Conservation (phyloP, 2,797 vertebrate genomes). For the Thamnophis elegans region DNA sequence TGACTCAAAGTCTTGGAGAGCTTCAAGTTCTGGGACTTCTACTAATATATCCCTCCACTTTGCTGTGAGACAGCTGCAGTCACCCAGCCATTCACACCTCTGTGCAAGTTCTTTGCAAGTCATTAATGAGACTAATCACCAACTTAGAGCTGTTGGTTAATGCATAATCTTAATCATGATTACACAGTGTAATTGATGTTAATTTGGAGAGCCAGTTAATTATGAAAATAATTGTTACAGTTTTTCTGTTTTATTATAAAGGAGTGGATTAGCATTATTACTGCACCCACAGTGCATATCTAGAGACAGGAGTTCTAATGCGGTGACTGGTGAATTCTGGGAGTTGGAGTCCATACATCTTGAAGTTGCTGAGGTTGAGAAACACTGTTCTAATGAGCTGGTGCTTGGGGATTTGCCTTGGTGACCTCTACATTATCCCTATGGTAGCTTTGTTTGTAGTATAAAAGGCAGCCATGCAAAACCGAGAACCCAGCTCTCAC, state of each 20-base stretch:
- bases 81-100: conserved; percentile 44
- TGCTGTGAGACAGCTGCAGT: neutral
- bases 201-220: conserved; percentile 78
- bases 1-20: neutral
- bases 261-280: conserved; percentile 16
- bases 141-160: conserved; percentile 75
- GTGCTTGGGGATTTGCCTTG: conserved; percentile 5
- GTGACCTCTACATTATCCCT: neutral
- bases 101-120: conserved; percentile 57
- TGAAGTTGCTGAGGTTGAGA: neutral
- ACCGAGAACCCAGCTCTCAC: conserved; percentile 1
- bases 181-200: conserved; percentile 77
- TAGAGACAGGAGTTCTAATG: neutral
- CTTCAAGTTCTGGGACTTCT: neutral
- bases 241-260: conserved; percentile 71
- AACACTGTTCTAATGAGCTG: neutral
- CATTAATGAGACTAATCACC: conserved; percentile 77
- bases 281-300: neutral
- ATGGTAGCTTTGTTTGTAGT: conserved; percentile 1
- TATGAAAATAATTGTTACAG: conserved; percentile 77
- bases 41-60: neutral
- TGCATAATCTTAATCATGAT: conserved; percentile 78
- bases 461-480: conserved; percentile 5
- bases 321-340: neutral
- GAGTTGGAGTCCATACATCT: neutral